Evolutionary conservation across 2,888 invertebrate genomes (phyloP), one percentile per base, ranked within the genome.

Genomic region (Cosmopolites sordidus): DNA sequence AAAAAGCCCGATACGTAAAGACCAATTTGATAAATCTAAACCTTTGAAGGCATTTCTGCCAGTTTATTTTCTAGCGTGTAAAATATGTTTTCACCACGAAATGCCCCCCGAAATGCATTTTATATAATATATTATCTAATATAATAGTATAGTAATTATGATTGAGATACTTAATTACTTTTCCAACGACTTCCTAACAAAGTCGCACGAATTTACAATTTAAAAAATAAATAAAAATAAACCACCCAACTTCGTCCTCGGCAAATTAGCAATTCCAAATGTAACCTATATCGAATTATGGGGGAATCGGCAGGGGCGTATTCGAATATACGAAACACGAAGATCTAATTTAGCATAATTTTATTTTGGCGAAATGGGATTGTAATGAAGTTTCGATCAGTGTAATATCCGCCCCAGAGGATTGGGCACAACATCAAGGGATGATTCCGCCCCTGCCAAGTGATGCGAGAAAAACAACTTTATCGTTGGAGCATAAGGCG

Each of bases 331-430:
- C 33, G 33, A 33, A 33, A 33, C 33, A 33, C 33, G 33, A 40
- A 40, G 15, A 40, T 40, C 40, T 40, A 40, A 40, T 40, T 40
- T 40, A 40, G 40, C 17, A 16, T 40, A 65, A 68, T 67, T 68
- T 66, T 64, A 66, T 67, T 68, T 64, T 56, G 60, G 53, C 60
- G 67, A 64, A 68, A 68, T 67, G 62, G 65, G 64, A 66, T 66
- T 62, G 66, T 68, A 68, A 68, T 61, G 68, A 68, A 67, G 66
- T 68, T 68, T 66, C 60, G 64, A 64, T 62, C 66, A 65, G 63
- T 62, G 62, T 59, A 63, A 64, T 63, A 64, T 64, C 62, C 63
- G 59, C 44, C 50, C 56, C 52, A 33, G 49, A 50, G 52, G 43
- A 52, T 44, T 30, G 49, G 42, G 22, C 38, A 40, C 53, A 48